These are phyloP conservation scores for Nasonia oneida DNA, from an alignment of 2,888 invertebrate genomes.

Conservation along the genomic window DNA sequence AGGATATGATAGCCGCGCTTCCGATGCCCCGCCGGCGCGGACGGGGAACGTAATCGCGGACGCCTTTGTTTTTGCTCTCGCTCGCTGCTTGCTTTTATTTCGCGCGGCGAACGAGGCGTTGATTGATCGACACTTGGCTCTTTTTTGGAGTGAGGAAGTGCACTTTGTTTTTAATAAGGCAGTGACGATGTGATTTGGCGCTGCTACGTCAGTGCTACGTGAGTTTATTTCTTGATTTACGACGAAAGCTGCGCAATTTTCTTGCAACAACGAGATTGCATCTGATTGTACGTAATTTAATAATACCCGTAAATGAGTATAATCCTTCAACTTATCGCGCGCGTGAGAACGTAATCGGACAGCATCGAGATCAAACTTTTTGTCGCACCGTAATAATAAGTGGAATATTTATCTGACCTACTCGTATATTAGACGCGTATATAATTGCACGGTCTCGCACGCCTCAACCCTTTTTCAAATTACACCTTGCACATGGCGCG, in stretches of 20 bases:
- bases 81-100: background rate
- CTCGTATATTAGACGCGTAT: background rate
- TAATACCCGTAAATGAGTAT: no score
- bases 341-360: background rate
- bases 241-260: no score
- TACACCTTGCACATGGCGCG: background rate
- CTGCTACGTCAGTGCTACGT: no score
- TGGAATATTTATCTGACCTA: background rate
- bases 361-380: background rate
- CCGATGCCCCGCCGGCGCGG: background rate
- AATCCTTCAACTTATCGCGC: no score
- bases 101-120: background rate
- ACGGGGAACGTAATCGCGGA: background rate
- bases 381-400: background rate
- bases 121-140: background rate
- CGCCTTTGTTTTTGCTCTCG: background rate
- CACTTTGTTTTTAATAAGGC: no score
- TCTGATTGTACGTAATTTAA: no score
- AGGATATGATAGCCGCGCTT: background rate
- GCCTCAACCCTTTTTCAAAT: slow-evolving; percentile 32
- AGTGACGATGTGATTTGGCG: no score
- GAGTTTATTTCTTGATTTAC: no score
- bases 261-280: no score
- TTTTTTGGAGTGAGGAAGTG: no score
- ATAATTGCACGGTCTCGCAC: background rate